These are phyloP conservation scores for Perca fluviatilis DNA, from an alignment of 2,113 vertebrate genomes.

Conservation along the genomic window DNA sequence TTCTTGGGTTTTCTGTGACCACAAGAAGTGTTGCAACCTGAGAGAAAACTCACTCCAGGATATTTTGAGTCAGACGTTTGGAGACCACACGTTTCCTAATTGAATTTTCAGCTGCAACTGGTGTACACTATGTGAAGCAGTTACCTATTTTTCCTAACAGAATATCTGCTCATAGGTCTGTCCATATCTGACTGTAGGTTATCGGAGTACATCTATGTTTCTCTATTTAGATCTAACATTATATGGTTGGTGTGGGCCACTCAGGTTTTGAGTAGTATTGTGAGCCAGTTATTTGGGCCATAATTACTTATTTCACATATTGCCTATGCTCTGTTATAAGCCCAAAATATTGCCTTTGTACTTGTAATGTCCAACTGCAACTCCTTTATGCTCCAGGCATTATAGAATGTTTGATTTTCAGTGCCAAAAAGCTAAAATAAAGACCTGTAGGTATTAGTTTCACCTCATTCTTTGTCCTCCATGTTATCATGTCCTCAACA, in stretches of 20 bases:
- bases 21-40: slow-evolving; percentile 39
- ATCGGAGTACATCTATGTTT: background rate
- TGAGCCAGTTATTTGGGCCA: background rate
- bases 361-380: too few species aligned
- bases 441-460: background rate
- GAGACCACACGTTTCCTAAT: slow-evolving; percentile 32
- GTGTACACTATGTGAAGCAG: background rate
- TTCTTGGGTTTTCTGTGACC: slow-evolving; percentile 36
- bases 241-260: background rate
- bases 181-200: background rate
- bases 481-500: slow-evolving; percentile 10
- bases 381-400: background rate
- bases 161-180: background rate
- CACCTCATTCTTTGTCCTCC: slow-evolving; percentile 4
- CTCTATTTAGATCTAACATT: background rate
- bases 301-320: slow-evolving; percentile 8
- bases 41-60: slow-evolving; percentile 28
- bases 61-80: slow-evolving; percentile 45
- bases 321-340: slow-evolving; percentile 1
- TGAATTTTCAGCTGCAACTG: slow-evolving; percentile 27
- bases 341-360: slow-evolving; percentile 17
- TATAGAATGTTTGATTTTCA: background rate
- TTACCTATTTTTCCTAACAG: background rate
- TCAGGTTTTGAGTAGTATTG: background rate
- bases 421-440: slow-evolving; percentile 4